These are phyloP conservation scores for Rhynchonycteris naso DNA, from an alignment of 2,797 vertebrate species.

Conservation along the genomic window DNA sequence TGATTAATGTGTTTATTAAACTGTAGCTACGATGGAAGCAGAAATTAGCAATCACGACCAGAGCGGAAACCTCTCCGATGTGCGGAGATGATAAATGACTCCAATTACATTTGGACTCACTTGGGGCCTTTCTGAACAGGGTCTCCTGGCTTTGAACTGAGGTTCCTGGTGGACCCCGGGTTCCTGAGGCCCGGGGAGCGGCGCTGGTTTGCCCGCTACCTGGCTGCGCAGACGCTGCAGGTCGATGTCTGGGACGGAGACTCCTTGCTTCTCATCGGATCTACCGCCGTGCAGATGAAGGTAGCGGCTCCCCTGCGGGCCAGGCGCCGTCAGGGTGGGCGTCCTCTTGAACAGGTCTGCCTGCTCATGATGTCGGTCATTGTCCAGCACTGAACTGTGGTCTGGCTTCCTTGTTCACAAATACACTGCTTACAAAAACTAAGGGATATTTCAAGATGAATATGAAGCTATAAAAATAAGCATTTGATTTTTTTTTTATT, in stretches of 20 bases:
- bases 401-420: not conserved
- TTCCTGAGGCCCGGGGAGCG: conserved; percentile 91
- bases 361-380: accelerated
- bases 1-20: conserved; percentile 18
- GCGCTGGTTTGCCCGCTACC: conserved; percentile 91
- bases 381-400: not conserved
- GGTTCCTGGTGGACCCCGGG: conserved; percentile 90
- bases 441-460: too few species aligned
- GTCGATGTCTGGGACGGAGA: conserved; percentile 96
- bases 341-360: accelerated
- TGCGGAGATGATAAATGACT: not conserved
- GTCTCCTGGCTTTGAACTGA: conserved; percentile 91
- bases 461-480: too few species aligned
- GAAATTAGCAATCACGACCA: conserved; percentile 5
- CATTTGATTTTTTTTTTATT: too few species aligned
- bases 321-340: accelerated
- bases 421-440: too few species aligned
- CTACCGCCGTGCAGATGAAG: conserved; percentile 92
- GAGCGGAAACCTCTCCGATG: not conserved
- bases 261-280: conserved; percentile 94
- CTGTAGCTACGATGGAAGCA: not conserved
- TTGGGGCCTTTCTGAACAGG: conserved; percentile 78
- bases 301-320: conserved; percentile 77
- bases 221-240: conserved; percentile 93
- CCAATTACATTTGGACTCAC: not conserved